Base-by-base conservation (phyloP, 37 sponge, comb jelly and placozoan species). In the Crambe crambe region DNA sequence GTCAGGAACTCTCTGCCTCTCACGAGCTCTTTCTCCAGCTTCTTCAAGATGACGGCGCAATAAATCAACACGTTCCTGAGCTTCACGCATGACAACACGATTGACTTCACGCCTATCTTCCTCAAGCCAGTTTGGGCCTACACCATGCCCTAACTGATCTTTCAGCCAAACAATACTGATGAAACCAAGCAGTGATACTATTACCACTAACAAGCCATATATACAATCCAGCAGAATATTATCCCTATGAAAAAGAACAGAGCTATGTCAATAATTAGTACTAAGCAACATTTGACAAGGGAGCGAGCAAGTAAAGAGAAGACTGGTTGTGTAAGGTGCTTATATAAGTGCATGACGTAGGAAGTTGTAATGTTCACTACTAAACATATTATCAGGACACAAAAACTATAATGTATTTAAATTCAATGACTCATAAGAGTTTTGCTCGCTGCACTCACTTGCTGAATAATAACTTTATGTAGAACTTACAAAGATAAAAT, bases 161-260 rank as follows among this genome's bases (percentile, higher is more conserved):
- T 89, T 78, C 18, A 97, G 87, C 97, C 97, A 97, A 22, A 94
- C 95, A 59, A 97, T 31, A 38, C 90, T 80, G 36, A 97, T 76
- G 58, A 97, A 94, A 27, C 74, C 83, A 23, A 95, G 31, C 27
- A 97, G 73, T 12, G 96, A 91, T 31, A 88, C 63, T 32, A 81
- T 30, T 3, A 97, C 92, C 38, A 97, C 82, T 30, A 94, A 37
- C 36, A 89, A 73, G 0, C 97, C 97, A 42, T 86, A 77, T n/a
- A 94, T 25, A 26, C 83, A 71, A 64, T 97, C 97, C 1, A 75
- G 47, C 51, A 91, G 37, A 39, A 91, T 66, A 82, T 89, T 91
- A 12, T 89, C 85, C 2, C 93, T 91, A 61, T 3, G 58, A 32
- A 51, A 44, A 21, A 18, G 30, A 17, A 9, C 34, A 44, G 35